Evolutionary conservation across 2,113 vertebrate genomes (phyloP), one percentile per base, ranked within the genome.

Genomic region (Phycodurus eques): DNA sequence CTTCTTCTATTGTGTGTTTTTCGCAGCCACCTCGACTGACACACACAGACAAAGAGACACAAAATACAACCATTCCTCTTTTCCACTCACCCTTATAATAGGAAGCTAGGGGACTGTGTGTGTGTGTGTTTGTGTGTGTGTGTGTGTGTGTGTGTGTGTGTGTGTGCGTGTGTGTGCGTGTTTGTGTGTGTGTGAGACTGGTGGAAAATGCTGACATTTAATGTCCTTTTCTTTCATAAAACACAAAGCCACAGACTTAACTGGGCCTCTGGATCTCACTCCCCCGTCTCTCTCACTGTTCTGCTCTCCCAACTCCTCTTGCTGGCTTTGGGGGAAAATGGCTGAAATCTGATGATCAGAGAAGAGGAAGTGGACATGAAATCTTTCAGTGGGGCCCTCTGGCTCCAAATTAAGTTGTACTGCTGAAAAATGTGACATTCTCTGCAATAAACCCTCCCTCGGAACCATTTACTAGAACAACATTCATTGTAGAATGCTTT

Each of bases 201-300:
- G 76, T 91, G 91, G 90, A 93, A 93, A 92, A 91, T 78, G 90
- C 93, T 93, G 93, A 93, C 91, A 90, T 90, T 89, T 87, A 89
- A 91, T 85, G 86, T 90, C 70, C 77, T 83, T 79, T 87, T 78
- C 89, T 89, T 92, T 88, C 84, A 89, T 91, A 84, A 90, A 90
- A 92, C 87, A 92, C 90, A 92, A 90, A 93, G 87, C 93, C 90
- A 75, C 89, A 92, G 89, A 88, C 86, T 91, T 85, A 89, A 88
- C 82, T 81, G 82, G 81, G 88, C 89, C 88, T 90, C 91, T 71
- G 83, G 62, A 78, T 82, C 84, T 78, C 70, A 76, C 74, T 76
- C 75, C 84, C 80, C 77, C 71, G 46, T 76, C 79, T 84, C 80
- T 77, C 80, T 75, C 77, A 22, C 70, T 76, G 70, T 62, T 67